These are phyloP conservation scores for Epirrita christyi DNA, from an alignment of 2,888 invertebrate genomes.

Conservation along the genomic window DNA sequence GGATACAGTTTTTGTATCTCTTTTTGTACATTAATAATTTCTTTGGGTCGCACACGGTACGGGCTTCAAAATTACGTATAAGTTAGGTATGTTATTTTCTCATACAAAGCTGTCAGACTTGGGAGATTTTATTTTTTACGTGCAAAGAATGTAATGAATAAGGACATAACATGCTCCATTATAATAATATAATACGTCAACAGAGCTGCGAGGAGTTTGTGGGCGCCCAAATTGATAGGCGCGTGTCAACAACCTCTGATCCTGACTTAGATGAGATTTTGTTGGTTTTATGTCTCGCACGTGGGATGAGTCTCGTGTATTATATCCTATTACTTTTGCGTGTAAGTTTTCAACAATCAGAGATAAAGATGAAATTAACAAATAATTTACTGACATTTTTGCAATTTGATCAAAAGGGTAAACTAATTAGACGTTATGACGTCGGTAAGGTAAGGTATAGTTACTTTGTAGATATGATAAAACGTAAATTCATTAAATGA, in stretches of 20 bases:
- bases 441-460: too few relatives aligned
- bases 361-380: too few relatives aligned
- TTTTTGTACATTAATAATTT: slow-evolving; percentile 76
- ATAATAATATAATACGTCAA: slow-evolving; percentile 57
- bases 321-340: slow-evolving; percentile 8
- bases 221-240: slow-evolving; percentile 58
- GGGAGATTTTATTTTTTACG: slow-evolving; percentile 77
- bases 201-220: slow-evolving; percentile 45
- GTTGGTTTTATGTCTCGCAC: slow-evolving; percentile 28
- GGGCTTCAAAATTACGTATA: slow-evolving; percentile 62
- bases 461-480: too few relatives aligned
- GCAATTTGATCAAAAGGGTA: too few relatives aligned
- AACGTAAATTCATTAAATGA: background rate
- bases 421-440: too few relatives aligned
- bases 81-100: slow-evolving; percentile 67
- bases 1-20: slow-evolving; percentile 64
- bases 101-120: slow-evolving; percentile 70
- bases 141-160: slow-evolving; percentile 73
- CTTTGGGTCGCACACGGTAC: slow-evolving; percentile 61
- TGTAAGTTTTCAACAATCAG: background rate
- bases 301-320: slow-evolving; percentile 21
- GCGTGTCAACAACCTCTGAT: slow-evolving; percentile 41
- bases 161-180: slow-evolving; percentile 59
- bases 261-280: slow-evolving; percentile 30
- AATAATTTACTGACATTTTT: too few relatives aligned